These are phyloP conservation scores for Regulus satrapa DNA, from an alignment of 2,113 vertebrate species.

Conservation along the genomic window DNA sequence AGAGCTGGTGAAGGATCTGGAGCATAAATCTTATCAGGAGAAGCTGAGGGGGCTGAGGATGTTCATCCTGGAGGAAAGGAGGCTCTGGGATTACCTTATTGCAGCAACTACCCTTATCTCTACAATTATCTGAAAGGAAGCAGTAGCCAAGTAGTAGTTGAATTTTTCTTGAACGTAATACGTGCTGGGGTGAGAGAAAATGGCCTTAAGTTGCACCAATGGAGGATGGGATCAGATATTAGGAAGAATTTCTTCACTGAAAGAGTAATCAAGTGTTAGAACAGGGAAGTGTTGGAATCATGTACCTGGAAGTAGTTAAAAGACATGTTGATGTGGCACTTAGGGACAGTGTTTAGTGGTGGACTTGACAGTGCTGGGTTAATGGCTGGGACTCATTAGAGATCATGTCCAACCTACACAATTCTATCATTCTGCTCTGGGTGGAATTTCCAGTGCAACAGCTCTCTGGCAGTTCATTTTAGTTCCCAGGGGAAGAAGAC, in stretches of 20 bases:
- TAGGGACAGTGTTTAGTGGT: not conserved
- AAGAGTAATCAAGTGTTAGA: not conserved
- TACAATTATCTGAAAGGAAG: not conserved
- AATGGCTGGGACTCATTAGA: not conserved
- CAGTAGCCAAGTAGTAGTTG: not conserved
- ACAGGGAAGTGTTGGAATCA: not conserved
- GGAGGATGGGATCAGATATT: not conserved
- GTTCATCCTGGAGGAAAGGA: not conserved
- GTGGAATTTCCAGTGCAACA: not conserved
- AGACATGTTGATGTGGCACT: not conserved
- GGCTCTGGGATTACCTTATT: not conserved
- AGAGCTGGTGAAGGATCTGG: not conserved
- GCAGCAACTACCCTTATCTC: not conserved
- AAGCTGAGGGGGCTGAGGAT: not conserved
- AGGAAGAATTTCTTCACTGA: not conserved
- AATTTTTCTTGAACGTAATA: rapidly evolving
- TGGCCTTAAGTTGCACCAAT: not conserved
- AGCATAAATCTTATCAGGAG: not conserved
- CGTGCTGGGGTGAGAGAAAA: not conserved
- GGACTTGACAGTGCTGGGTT: not conserved
- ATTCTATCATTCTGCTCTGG: not conserved
- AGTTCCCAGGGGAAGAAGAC: not conserved
- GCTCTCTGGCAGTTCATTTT: not conserved
- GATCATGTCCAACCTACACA: not conserved
- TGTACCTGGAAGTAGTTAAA: not conserved